phyloP scores from a whole-genome alignment of 2,888 invertebrate species.

The Agriopis marginaria region DNA sequence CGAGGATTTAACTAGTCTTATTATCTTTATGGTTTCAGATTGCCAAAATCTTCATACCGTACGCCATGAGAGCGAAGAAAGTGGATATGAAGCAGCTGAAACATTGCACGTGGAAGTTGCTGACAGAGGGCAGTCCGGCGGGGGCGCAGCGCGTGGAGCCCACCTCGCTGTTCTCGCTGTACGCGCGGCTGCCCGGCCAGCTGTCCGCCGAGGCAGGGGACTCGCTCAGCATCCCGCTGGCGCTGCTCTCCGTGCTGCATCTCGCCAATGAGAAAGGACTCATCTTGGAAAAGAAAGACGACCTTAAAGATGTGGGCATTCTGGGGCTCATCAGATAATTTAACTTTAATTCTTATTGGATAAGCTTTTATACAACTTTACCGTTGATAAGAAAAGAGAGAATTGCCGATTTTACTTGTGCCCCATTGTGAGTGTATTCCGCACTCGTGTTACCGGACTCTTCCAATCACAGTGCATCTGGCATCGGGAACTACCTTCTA shows the following conservation, averaged over 20 bases:
- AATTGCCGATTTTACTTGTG: too few species aligned
- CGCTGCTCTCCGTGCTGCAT: constrained; percentile 93
- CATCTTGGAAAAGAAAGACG: constrained; percentile 79
- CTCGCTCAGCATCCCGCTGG: constrained; percentile 91
- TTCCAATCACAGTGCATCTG: too few species aligned
- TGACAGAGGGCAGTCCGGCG: constrained; percentile 73
- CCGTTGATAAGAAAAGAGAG: too few species aligned
- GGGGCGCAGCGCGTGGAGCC: constrained; percentile 63
- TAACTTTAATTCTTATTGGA: too few species aligned
- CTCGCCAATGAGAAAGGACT: constrained; percentile 93
- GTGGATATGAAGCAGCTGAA: constrained; percentile 95
- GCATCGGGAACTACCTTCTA: too few species aligned
- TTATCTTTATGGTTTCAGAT: constrained; percentile 78
- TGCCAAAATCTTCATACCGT: constrained; percentile 90
- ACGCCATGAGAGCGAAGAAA: constrained; percentile 93
- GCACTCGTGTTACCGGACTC: too few species aligned
- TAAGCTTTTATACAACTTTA: too few species aligned
- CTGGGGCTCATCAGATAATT: constrained; percentile 66
- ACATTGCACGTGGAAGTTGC: constrained; percentile 89
- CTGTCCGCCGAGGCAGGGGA: constrained; percentile 88
- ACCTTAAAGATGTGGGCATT: constrained; percentile 84
- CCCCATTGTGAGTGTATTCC: too few species aligned
- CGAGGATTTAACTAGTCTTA: too few species aligned
- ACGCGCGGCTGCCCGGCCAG: constrained; percentile 40
- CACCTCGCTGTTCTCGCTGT: constrained; percentile 83